Base-by-base conservation (phyloP, 2,888 invertebrate species). In the Phasia obesa region DNA sequence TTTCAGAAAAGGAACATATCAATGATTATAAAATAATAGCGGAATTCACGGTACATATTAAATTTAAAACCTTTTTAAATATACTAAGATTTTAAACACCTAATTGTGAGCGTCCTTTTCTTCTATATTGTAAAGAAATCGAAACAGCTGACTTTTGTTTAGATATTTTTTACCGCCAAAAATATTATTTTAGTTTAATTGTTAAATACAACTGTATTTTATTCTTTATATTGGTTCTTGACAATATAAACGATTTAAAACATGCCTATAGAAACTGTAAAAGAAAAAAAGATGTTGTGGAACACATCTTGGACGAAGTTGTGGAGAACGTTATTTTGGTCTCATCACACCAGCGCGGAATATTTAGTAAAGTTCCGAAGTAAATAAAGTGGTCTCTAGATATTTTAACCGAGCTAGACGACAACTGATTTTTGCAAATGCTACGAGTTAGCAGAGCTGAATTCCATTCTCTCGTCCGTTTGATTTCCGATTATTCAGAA, bases 301-400 rank as follows among this genome's bases (percentile, higher is more conserved):
- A 49, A 13, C 49, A 25, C n/a, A 53, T 53, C 7, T 53, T 23
- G 15, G 25, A 53, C n/a, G n/a, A 53, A 25, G 5, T 25, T 53
- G 25, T 15, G 6, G 25, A 53, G 23, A 6, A 25, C n/a, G 4
- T n/a, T 15, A 15, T n/a, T 53, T 25, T 53, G 6, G 25, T 53
- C 17, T 2, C 15, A 53, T 25, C 25, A n/a, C 6, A 25, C 25
- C n/a, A 25, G 2, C 23, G 51, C 6, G 51, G 15, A n/a, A 7
- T 53, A 23, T 53, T 25, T 53, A 53, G 6, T n/a, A 1, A 25
- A 53, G n/a, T 53, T 53, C 51, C 51, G 2, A 53, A 23, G n/a
- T 25, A 25, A 15, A 55, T 27, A 19, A 27, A 27, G 1, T 55
- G 55, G 27, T 55, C 27, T 17, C 27, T 55, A 11, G 55, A 27